Conservation (phyloP, 2,113 vertebrate species). For the Ifrita kowaldi region DNA sequence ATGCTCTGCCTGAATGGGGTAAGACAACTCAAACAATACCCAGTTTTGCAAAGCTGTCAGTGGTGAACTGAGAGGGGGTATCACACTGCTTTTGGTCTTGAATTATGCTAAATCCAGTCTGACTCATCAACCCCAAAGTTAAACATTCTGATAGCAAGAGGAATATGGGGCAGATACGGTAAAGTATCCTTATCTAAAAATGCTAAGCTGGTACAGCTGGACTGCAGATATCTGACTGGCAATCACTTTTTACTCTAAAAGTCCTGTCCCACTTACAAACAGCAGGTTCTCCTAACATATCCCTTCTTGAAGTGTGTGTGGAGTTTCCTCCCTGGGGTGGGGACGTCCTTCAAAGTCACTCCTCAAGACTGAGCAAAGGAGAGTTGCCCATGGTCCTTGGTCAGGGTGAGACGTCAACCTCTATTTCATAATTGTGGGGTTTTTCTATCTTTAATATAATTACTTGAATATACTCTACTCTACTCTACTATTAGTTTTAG, state of each 20-base stretch:
- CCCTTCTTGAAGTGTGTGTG: neutral
- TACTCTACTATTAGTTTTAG: neutral
- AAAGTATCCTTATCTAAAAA: neutral
- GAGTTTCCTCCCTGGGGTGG: neutral
- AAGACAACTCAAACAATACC: neutral
- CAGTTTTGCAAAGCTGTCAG: neutral
- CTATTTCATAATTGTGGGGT: neutral
- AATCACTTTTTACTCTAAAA: neutral
- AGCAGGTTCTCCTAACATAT: neutral
- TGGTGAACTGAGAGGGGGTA: neutral
- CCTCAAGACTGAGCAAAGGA: neutral
- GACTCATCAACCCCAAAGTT: neutral
- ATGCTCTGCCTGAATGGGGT: neutral
- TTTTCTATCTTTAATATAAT: neutral
- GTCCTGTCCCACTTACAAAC: neutral
- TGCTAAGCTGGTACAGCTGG: neutral
- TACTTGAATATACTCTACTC: neutral
- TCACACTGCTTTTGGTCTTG: neutral
- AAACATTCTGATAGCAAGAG: neutral
- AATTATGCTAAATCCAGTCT: neutral
- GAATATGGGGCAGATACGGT: neutral
- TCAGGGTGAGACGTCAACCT: neutral
- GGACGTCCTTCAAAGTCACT: neutral
- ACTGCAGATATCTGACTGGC: neutral
- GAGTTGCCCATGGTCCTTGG: fast-evolving